Conservation (phyloP, 2,888 invertebrate species). For the Aphrophora alni region DNA sequence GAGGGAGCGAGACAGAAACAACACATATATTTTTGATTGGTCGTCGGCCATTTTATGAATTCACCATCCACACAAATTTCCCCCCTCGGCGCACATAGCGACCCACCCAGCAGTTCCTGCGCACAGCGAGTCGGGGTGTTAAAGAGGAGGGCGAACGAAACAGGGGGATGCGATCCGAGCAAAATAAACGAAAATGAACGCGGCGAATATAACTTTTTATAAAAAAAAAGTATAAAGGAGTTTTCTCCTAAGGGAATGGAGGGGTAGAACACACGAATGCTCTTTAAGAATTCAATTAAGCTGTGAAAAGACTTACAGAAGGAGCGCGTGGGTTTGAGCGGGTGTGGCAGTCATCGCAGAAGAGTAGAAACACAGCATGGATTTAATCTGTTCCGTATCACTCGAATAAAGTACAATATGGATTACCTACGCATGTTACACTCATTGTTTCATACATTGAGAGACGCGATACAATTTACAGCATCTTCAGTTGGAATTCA, state of each 20-base stretch:
- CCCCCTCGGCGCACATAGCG: constrained; percentile 16
- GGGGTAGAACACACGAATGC: constrained; percentile 35
- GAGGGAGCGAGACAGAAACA: constrained; percentile 38
- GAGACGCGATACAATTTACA: background rate
- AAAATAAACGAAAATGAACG: constrained; percentile 35
- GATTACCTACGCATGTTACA: background rate
- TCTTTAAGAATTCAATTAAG: constrained; percentile 36
- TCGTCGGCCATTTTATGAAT: constrained; percentile 48
- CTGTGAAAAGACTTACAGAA: constrained; percentile 21
- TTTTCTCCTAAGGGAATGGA: constrained; percentile 11
- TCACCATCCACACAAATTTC: constrained; percentile 43
- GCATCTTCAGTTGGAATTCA: background rate
- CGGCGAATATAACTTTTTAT: constrained; percentile 42
- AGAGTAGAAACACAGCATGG: too few species aligned
- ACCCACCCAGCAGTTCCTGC: background rate
- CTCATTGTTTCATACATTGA: background rate
- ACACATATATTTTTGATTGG: constrained; percentile 45
- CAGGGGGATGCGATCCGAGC: constrained; percentile 17
- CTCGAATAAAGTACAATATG: background rate
- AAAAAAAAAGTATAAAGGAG: constrained; percentile 39
- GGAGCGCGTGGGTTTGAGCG: constrained; percentile 7
- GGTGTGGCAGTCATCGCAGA: background rate
- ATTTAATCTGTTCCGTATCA: constrained; percentile 15
- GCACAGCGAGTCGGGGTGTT: constrained; percentile 17
- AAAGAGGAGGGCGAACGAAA: constrained; percentile 13